Percentiles rank a stretch among this genome's conserved stretches.
Conservation (phyloP, 2,113 vertebrate genomes). For the Brachypteracias leptosomus region DNA sequence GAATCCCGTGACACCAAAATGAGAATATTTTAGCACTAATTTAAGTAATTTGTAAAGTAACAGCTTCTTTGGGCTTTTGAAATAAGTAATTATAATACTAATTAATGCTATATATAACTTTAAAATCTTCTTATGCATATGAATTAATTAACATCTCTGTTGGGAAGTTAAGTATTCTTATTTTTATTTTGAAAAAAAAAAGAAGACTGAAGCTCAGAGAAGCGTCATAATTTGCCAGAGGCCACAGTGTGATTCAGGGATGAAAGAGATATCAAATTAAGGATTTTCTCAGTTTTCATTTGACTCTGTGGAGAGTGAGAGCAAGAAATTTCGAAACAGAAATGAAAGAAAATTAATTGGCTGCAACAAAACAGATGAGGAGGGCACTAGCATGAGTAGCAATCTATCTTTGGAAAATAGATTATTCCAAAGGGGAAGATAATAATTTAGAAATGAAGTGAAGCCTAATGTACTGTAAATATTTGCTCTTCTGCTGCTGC, state of each 20-base stretch:
- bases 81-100: not conserved
- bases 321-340: not conserved
- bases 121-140: not conserved
- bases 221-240: not conserved
- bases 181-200: not conserved
- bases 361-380: not conserved
- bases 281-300: not conserved
- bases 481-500: slow-evolving; percentile 51
- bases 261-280: not conserved
- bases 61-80: not conserved
- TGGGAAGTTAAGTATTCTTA: not conserved
- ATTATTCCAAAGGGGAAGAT: slow-evolving; percentile 43
- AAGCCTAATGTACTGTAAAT: slow-evolving; percentile 62
- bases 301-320: not conserved
- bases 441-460: slow-evolving; percentile 18
- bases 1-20: not conserved
- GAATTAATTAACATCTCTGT: not conserved
- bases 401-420: slow-evolving; percentile 10
- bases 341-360: not conserved
- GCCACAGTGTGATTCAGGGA: not conserved
- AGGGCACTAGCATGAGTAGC: not conserved
- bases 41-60: slow-evolving; percentile 1
- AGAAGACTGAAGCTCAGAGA: not conserved
- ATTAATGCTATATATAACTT: not conserved
- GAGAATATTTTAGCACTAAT: not conserved